These are phyloP conservation scores for Phalacrocorax brasilianus DNA, from an alignment of 2,113 vertebrate species.

Conservation along the genomic window DNA sequence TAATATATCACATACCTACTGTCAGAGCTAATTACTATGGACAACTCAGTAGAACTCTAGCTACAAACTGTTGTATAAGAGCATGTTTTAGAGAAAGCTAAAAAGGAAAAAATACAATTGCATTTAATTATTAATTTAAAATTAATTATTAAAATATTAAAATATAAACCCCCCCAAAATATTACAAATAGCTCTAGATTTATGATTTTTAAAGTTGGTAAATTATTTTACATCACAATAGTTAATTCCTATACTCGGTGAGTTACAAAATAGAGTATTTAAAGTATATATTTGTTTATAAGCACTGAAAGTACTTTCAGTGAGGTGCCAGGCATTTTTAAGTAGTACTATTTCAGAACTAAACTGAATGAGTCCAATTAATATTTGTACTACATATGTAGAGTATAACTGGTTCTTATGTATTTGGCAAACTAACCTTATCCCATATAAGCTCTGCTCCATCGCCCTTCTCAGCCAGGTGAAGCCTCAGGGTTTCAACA, in stretches of 20 bases:
- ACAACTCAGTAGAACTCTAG: background rate
- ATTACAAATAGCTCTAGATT: background rate
- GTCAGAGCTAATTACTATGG: background rate
- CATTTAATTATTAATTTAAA: no score
- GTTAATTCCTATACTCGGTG: background rate
- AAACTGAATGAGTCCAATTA: background rate
- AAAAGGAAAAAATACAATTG: background rate
- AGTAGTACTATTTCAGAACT: background rate
- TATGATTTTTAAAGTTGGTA: background rate
- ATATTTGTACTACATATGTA: background rate
- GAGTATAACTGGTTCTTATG: background rate
- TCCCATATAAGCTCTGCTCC: conserved; percentile 94
- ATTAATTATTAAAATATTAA: background rate
- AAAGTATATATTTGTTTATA: background rate
- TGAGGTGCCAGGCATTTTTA: background rate
- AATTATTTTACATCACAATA: background rate
- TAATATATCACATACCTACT: background rate
- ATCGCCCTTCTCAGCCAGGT: conserved; percentile 88
- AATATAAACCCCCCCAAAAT: background rate
- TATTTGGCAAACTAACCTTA: conserved; percentile 81
- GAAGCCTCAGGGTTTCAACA: conserved; percentile 85
- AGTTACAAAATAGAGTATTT: background rate
- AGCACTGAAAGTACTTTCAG: background rate
- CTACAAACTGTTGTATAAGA: background rate
- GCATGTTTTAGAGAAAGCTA: background rate